Evolutionary conservation across 2,888 invertebrate species (phyloP).

Genomic region (Diloba caeruleocephala): DNA sequence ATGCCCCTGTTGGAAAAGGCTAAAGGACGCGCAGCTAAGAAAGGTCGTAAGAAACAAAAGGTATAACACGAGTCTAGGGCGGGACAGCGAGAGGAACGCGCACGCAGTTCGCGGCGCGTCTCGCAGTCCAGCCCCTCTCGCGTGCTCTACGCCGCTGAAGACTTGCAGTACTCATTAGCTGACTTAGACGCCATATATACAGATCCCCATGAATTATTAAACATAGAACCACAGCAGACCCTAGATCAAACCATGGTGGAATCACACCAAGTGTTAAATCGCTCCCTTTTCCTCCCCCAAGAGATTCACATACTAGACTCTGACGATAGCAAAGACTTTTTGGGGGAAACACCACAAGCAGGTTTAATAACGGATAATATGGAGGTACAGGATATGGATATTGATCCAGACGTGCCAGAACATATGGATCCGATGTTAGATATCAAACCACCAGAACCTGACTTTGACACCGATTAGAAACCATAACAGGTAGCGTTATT

Average conservation of each 20-base stretch:
- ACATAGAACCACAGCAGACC: conserved; percentile 47
- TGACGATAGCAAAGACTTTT: conserved; percentile 51
- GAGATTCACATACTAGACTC: conserved; percentile 38
- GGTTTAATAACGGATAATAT: conserved; percentile 45
- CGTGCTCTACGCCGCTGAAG: conserved; percentile 68
- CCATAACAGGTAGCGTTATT: neutral
- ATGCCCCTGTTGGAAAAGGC: conserved; percentile 96
- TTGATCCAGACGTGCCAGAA: conserved; percentile 37
- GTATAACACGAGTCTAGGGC: conserved; percentile 75
- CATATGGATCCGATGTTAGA: conserved; percentile 37
- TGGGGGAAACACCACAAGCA: conserved; percentile 38
- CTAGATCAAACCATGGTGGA: conserved; percentile 47
- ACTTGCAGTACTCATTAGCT: conserved; percentile 62
- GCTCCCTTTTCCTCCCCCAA: conserved; percentile 26
- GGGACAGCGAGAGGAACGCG: conserved; percentile 56
- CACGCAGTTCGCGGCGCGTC: conserved; percentile 92
- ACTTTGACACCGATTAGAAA: conserved; percentile 38
- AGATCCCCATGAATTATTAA: conserved; percentile 59
- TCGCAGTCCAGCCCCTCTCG: conserved; percentile 93
- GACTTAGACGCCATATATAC: conserved; percentile 74
- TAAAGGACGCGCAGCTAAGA: conserved; percentile 92
- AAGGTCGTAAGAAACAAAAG: conserved; percentile 89
- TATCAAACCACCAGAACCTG: conserved; percentile 34
- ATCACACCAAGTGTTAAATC: conserved; percentile 37
- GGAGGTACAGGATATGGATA: conserved; percentile 41